Percentiles rank a stretch among this genome's conserved stretches.
These are phyloP conservation scores for Allygus modestus DNA, from an alignment of 2,888 invertebrate genomes.

Conservation along the genomic window DNA sequence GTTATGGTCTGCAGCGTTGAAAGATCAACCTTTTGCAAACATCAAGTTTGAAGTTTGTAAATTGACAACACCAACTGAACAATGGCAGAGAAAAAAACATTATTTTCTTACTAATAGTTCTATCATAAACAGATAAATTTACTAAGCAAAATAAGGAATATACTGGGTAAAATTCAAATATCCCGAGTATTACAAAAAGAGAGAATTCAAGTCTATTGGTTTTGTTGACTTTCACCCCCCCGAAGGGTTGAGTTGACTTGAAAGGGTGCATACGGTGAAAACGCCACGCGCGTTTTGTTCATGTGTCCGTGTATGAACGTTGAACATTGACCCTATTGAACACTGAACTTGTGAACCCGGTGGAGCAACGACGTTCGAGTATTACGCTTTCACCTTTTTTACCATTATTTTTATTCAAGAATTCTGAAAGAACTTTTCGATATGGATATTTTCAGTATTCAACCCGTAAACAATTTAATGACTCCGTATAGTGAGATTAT, in stretches of 20 bases:
- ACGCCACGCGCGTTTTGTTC: not conserved
- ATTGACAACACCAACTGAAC: no score
- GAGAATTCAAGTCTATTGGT: not conserved
- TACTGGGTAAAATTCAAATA: not conserved
- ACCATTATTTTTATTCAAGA: constrained; percentile 8
- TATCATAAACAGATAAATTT: no score
- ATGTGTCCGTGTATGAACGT: not conserved
- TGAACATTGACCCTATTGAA: constrained; percentile 13
- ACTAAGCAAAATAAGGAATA: no score
- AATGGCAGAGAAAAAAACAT: no score
- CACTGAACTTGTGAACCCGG: not conserved
- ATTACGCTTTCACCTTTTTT: not conserved
- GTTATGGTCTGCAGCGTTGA: no score
- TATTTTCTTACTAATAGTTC: no score
- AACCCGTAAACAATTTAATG: not conserved
- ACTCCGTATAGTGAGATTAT: no score
- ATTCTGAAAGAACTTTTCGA: not conserved
- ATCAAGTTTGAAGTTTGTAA: no score
- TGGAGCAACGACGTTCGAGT: not conserved
- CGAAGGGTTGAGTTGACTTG: constrained; percentile 2
- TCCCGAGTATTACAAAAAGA: not conserved
- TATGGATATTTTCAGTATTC: not conserved
- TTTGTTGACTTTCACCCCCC: not conserved
- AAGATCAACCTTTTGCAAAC: no score
- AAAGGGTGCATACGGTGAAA: constrained; percentile 7